A percentile compares a stretch with the other conserved stretches of the same genome.
These are phyloP conservation scores for Onychomys torridus DNA, from an alignment of 2,797 vertebrate species.

Conservation along the genomic window DNA sequence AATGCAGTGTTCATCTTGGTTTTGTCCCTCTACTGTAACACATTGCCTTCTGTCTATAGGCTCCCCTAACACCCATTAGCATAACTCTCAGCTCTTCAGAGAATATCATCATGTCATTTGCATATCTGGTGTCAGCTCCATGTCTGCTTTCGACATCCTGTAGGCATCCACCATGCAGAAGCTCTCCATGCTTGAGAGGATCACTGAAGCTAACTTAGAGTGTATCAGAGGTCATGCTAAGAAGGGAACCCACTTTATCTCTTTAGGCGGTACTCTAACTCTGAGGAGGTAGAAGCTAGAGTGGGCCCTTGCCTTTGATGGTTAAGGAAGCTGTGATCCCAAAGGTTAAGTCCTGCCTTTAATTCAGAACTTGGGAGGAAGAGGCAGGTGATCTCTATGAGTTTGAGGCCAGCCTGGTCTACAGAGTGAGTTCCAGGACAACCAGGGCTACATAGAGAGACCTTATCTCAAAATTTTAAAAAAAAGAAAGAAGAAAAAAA, in stretches of 20 bases:
- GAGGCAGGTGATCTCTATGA: neutral
- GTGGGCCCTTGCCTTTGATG: constrained; percentile 64
- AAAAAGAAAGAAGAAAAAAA: neutral
- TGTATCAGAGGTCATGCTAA: neutral
- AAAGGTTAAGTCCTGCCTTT: neutral
- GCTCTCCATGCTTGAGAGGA: neutral
- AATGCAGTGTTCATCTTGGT: neutral
- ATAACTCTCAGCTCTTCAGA: neutral
- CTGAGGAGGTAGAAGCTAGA: neutral
- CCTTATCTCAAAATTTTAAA: neutral
- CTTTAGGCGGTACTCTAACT: neutral
- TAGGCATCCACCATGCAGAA: neutral
- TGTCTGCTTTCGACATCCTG: neutral
- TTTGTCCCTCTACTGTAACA: neutral
- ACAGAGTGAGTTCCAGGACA: neutral
- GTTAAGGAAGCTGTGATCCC: constrained; percentile 68
- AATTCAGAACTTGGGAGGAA: neutral
- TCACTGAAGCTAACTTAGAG: neutral
- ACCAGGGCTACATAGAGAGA: neutral
- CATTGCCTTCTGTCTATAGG: neutral
- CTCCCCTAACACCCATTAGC: neutral
- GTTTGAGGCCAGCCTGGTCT: neutral
- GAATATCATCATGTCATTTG: neutral
- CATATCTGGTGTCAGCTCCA: neutral
- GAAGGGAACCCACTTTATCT: neutral